These are phyloP conservation scores for Sebastes steindachneri DNA, from an alignment of 2,797 vertebrate genomes.

Conservation along the genomic window DNA sequence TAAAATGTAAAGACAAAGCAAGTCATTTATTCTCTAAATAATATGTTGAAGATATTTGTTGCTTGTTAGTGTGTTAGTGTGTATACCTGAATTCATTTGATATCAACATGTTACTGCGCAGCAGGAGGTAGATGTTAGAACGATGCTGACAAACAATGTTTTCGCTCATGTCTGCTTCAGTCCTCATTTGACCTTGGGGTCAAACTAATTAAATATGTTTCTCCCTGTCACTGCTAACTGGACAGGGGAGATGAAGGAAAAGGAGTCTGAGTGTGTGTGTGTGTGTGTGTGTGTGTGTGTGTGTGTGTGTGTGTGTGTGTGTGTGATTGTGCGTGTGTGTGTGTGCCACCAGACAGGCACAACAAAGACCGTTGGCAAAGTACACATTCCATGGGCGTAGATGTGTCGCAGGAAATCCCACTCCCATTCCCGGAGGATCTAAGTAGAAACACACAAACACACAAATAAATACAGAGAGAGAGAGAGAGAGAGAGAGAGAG, in stretches of 20 bases:
- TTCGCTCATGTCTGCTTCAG: conserved; percentile 14
- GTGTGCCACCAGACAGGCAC: conserved; percentile 19
- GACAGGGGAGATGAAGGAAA: conserved; percentile 67
- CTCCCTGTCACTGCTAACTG: conserved; percentile 36
- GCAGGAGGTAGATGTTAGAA: background rate
- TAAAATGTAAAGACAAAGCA: background rate
- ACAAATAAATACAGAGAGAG: conserved; percentile 39
- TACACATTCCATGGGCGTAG: conserved; percentile 74
- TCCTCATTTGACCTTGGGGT: conserved; percentile 45
- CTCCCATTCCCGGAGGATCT: conserved; percentile 81
- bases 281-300: conserved; percentile 3
- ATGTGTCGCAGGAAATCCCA: conserved; percentile 82
- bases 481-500: conserved; percentile 1
- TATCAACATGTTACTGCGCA: background rate
- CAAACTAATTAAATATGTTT: conserved; percentile 49
- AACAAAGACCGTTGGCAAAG: conserved; percentile 62
- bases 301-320: conserved; percentile 20
- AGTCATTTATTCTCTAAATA: background rate
- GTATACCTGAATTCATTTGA: background rate
- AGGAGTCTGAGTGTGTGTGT: conserved; percentile 27
- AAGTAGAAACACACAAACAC: conserved; percentile 62
- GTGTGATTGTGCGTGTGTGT: conserved; percentile 46
- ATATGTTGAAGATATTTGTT: background rate
- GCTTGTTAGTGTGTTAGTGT: background rate
- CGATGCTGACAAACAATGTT: background rate